These are phyloP conservation scores for Tetramorium bicarinatum DNA, from an alignment of 2,888 invertebrate genomes.

Conservation along the genomic window DNA sequence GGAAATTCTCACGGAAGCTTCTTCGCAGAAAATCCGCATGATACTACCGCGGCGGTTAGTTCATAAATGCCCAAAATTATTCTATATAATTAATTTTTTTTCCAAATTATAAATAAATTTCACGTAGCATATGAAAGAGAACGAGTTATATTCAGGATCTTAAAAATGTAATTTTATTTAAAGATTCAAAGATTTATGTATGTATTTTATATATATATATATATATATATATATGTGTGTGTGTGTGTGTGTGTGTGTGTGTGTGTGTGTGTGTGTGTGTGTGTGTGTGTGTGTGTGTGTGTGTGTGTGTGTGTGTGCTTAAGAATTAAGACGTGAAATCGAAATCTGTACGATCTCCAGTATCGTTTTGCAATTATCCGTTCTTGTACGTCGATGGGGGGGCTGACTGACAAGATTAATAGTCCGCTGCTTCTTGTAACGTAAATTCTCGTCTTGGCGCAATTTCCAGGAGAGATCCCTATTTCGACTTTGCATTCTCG, in stretches of 20 bases:
- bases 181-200: neutral
- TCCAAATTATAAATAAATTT: neutral
- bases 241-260: too few relatives aligned
- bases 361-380: conserved; percentile 46
- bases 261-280: too few relatives aligned
- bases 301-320: neutral
- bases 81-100: neutral
- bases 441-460: conserved; percentile 65
- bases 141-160: neutral
- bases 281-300: too few relatives aligned
- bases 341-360: conserved; percentile 34
- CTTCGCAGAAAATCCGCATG: conserved; percentile 20
- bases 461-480: conserved; percentile 68
- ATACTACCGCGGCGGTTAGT: neutral
- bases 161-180: neutral
- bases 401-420: conserved; percentile 58
- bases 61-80: neutral
- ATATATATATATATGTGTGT: too few relatives aligned
- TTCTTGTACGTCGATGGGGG: conserved; percentile 50
- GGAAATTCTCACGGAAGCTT: conserved; percentile 35
- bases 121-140: neutral
- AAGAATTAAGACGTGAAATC: conserved; percentile 5
- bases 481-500: conserved; percentile 64
- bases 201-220: too few relatives aligned
- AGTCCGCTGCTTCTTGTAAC: conserved; percentile 62